Percentiles rank a stretch among this genome's conserved stretches.
Conservation (phyloP, 2,888 invertebrate genomes). For the Beris morrisii region DNA sequence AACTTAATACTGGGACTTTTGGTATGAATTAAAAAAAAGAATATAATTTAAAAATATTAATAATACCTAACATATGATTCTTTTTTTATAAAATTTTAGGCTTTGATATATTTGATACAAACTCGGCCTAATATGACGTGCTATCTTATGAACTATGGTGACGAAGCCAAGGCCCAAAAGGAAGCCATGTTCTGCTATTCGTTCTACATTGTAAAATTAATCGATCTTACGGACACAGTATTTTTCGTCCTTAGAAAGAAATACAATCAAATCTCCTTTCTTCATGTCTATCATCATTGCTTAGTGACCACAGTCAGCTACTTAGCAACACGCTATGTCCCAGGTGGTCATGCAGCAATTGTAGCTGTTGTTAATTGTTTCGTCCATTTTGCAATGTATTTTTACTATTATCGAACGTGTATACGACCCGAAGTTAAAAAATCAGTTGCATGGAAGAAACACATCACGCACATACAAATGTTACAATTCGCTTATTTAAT, state of each 20-base stretch:
- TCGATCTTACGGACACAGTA: constrained; percentile 68
- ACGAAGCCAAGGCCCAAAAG: neutral
- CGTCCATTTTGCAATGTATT: constrained; percentile 82
- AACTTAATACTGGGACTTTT: constrained; percentile 55
- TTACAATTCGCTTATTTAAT: constrained; percentile 68
- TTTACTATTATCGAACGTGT: constrained; percentile 77
- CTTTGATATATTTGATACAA: constrained; percentile 1
- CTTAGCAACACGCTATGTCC: constrained; percentile 61
- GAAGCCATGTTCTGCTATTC: constrained; percentile 56
- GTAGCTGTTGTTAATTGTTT: constrained; percentile 71
- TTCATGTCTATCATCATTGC: constrained; percentile 72
- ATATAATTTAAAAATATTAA: neutral
- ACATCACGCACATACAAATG: constrained; percentile 83
- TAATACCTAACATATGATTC: neutral
- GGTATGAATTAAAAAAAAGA: constrained; percentile 54
- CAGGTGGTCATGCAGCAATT: constrained; percentile 67
- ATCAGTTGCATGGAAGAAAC: constrained; percentile 81
- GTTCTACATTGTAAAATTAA: constrained; percentile 63
- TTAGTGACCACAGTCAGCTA: constrained; percentile 69
- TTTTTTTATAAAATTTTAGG: neutral
- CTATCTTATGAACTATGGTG: constrained; percentile 21
- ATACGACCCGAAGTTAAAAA: constrained; percentile 69
- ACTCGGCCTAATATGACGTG: constrained; percentile 3
- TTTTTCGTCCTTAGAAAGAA: constrained; percentile 74
- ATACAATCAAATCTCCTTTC: constrained; percentile 66